These are phyloP conservation scores for Danaus plexippus DNA, from an alignment of 1,140 invertebrate genomes.

Conservation along the genomic window DNA sequence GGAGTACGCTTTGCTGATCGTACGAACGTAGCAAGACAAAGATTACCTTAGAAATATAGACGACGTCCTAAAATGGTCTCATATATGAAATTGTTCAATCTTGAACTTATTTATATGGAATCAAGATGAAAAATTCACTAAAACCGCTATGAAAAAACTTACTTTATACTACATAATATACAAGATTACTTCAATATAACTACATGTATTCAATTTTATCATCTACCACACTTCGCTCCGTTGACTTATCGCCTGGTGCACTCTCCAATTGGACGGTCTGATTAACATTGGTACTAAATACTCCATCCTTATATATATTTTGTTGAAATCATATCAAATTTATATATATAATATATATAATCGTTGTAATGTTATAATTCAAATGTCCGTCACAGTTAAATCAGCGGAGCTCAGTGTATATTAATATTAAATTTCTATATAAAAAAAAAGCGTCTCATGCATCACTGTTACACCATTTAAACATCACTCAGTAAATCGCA, in stretches of 20 bases:
- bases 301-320: constrained; percentile 20
- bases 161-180: constrained; percentile 54
- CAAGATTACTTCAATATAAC: constrained; percentile 57
- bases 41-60: constrained; percentile 38
- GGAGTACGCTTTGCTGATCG: constrained; percentile 40
- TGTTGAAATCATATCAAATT: not conserved
- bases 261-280: constrained; percentile 48
- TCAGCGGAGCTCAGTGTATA: constrained; percentile 16
- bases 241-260: constrained; percentile 25
- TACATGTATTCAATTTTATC: constrained; percentile 52
- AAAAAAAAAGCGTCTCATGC: constrained; percentile 59
- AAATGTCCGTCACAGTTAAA: constrained; percentile 9
- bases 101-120: constrained; percentile 32
- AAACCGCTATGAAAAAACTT: constrained; percentile 49
- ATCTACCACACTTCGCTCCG: constrained; percentile 38
- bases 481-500: constrained; percentile 16
- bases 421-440: constrained; percentile 38
- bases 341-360: constrained; percentile 1
- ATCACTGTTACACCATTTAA: constrained; percentile 38
- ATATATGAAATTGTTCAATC: constrained; percentile 34
- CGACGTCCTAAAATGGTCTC: constrained; percentile 27
- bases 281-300: too few relatives aligned
- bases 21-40: constrained; percentile 33
- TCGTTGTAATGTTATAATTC: not conserved
- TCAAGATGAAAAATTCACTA: constrained; percentile 51